Evolutionary conservation across 1,140 invertebrate genomes (phyloP).

Genomic region (Andrena cerasifolii): DNA sequence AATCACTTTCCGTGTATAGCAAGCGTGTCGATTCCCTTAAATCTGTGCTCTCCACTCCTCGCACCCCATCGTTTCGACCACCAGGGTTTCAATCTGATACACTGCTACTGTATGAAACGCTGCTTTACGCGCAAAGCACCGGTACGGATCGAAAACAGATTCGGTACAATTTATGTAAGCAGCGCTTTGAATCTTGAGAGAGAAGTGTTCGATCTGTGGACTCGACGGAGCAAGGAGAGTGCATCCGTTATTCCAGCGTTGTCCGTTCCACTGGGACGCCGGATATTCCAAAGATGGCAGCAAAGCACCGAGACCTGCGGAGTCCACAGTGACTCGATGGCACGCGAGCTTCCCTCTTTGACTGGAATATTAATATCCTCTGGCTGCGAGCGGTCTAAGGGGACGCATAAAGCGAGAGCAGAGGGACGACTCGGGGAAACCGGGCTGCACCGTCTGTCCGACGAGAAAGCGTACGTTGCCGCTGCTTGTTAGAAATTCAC

Average conservation of each 20-base stretch:
- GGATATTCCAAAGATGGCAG: conserved; percentile 68
- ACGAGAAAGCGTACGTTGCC: neutral
- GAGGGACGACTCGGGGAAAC: conserved; percentile 44
- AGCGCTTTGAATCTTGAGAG: conserved; percentile 25
- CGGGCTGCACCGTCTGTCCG: neutral
- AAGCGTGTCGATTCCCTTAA: no score
- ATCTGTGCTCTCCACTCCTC: no score
- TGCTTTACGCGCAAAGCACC: neutral
- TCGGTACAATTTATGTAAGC: conserved; percentile 16
- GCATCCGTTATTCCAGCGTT: conserved; percentile 66
- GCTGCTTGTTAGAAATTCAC: conserved; percentile 19
- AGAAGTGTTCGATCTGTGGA: conserved; percentile 47
- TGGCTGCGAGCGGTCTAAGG: conserved; percentile 44
- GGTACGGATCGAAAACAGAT: conserved; percentile 17
- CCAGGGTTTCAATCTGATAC: neutral
- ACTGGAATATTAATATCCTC: conserved; percentile 66
- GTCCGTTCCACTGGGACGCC: conserved; percentile 64
- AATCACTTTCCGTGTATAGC: no score
- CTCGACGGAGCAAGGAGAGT: conserved; percentile 5
- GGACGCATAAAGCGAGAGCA: conserved; percentile 56
- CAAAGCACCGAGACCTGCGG: conserved; percentile 49
- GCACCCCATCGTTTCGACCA: no score
- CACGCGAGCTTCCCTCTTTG: conserved; percentile 61
- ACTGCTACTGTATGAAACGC: neutral
- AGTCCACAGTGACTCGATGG: conserved; percentile 54